Evolutionary conservation across 2,888 invertebrate genomes (phyloP).

Genomic region (Lycophotia porphyrea): DNA sequence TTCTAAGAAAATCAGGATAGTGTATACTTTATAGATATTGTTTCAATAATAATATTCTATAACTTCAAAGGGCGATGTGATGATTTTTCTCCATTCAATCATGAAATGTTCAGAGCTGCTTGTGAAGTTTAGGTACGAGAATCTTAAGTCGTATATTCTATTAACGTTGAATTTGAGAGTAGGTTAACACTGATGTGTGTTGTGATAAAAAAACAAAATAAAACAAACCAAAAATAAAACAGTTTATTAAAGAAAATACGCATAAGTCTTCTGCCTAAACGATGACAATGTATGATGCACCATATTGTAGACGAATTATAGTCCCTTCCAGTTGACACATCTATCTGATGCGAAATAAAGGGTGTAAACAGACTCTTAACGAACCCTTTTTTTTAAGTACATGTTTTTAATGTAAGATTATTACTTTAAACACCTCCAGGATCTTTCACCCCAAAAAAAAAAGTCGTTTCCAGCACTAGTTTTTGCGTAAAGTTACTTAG

Average conservation of each 20-base stretch:
- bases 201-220: conserved; percentile 41
- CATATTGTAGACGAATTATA: not conserved
- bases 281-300: not conserved
- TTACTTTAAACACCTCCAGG: too few relatives aligned
- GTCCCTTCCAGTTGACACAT: not conserved
- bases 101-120: not conserved
- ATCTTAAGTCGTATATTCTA: not conserved
- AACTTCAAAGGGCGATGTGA: not conserved
- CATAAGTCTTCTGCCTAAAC: not conserved
- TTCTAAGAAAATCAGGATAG: not conserved
- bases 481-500: too few relatives aligned
- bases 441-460: too few relatives aligned
- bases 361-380: too few relatives aligned
- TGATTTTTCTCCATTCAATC: not conserved
- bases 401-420: too few relatives aligned
- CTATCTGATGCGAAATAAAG: not conserved
- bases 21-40: not conserved
- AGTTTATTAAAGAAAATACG: conserved; percentile 50
- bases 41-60: not conserved
- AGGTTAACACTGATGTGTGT: not conserved
- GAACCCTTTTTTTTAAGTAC: too few relatives aligned
- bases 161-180: not conserved
- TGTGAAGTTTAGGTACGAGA: not conserved
- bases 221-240: conserved; percentile 59
- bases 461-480: too few relatives aligned